Percentiles rank a stretch among this genome's conserved stretches.
phyloP scores from a whole-genome alignment of 2,797 vertebrate species.

The Sarcophilus harrisii region DNA sequence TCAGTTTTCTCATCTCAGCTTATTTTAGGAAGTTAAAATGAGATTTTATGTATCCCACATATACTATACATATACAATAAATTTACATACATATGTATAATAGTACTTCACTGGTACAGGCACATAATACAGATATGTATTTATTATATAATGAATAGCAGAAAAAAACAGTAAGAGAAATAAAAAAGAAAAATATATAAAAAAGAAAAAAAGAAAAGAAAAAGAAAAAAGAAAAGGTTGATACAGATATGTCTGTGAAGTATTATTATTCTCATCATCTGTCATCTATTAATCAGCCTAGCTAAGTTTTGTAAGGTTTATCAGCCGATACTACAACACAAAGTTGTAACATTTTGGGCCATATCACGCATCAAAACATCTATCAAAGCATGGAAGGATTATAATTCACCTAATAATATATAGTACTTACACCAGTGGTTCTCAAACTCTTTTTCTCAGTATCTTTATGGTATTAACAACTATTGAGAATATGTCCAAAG shows the following conservation, averaged over 20 bases:
- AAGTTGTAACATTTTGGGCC: background rate
- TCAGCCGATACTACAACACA: background rate
- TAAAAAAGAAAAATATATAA: no score
- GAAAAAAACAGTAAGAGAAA: no score
- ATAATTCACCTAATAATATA: background rate
- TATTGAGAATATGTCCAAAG: no score
- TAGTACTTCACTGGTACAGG: no score
- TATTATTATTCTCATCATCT: background rate
- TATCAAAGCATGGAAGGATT: background rate
- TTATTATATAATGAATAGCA: no score
- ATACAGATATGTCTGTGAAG: no score
- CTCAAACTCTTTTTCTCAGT: no score
- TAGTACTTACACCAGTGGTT: background rate
- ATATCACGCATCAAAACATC: background rate
- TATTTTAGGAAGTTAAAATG: background rate
- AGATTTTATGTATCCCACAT: background rate
- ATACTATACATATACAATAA: background rate
- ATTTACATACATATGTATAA: no score
- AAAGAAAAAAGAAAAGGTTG: no score
- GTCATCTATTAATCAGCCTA: background rate
- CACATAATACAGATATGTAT: no score
- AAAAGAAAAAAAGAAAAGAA: no score
- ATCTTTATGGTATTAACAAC: no score
- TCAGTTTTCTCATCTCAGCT: background rate
- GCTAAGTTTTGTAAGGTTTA: background rate